Percentiles rank a stretch among this genome's conserved stretches.
These are phyloP conservation scores for Hedychridium roseum DNA, from an alignment of 2,888 invertebrate species.

Conservation along the genomic window DNA sequence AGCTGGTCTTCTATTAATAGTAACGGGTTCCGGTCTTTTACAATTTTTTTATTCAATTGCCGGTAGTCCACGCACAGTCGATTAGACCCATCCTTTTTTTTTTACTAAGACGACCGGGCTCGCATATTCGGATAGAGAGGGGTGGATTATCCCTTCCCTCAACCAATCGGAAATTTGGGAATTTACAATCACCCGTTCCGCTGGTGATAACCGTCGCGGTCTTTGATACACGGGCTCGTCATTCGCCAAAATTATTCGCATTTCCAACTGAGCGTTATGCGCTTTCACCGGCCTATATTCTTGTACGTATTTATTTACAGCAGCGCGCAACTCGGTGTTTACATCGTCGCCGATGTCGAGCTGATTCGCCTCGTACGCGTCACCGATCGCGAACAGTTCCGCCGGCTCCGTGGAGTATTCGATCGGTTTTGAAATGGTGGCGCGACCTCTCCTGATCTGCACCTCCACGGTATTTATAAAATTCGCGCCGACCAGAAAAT, in stretches of 20 bases:
- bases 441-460: too few relatives aligned
- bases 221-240: slow-evolving; percentile 13
- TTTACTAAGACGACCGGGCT: slow-evolving; percentile 16
- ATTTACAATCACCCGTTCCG: slow-evolving; percentile 5
- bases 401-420: too few relatives aligned
- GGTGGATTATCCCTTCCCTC: slow-evolving; percentile 7
- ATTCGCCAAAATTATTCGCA: slow-evolving; percentile 36
- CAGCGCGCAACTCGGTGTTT: too few relatives aligned
- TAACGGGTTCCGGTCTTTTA: background rate
- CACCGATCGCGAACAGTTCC: too few relatives aligned
- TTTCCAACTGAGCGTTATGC: slow-evolving; percentile 25
- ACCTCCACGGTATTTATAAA: too few relatives aligned
- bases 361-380: too few relatives aligned
- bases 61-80: slow-evolving; percentile 1
- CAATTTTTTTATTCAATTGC: background rate
- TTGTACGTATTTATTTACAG: too few relatives aligned
- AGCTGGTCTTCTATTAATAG: slow-evolving; percentile 2
- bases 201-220: slow-evolving; percentile 5
- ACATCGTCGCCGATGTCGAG: too few relatives aligned
- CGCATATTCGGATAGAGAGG: slow-evolving; percentile 15
- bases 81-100: slow-evolving; percentile 6
- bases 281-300: slow-evolving; percentile 14
- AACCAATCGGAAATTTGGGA: slow-evolving; percentile 6
- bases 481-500: too few relatives aligned
- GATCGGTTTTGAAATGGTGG: too few relatives aligned